phyloP scores from a whole-genome alignment of 2,113 vertebrate species.

The Meleagris gallopavo region DNA sequence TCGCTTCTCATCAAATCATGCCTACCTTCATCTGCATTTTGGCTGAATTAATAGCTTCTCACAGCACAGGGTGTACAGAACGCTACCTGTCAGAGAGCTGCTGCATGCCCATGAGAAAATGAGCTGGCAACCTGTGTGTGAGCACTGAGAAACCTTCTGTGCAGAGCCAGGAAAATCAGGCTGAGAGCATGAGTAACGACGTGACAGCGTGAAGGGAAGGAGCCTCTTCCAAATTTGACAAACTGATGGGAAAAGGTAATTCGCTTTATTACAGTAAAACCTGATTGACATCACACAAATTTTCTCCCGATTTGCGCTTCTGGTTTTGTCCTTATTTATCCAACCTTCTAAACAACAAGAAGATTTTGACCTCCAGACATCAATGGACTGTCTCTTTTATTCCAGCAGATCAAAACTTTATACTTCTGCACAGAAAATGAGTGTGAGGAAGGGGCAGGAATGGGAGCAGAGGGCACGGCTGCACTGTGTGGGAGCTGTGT shows the following conservation, averaged over 20 bases:
- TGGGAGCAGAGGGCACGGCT: too few species aligned
- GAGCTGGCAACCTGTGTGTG: not conserved
- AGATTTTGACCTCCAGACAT: not conserved
- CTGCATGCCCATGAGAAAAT: not conserved
- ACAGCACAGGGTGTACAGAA: accelerated
- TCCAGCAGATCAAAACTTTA: accelerated
- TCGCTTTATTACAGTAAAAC: not conserved
- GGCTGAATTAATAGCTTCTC: not conserved
- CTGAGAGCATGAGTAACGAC: not conserved
- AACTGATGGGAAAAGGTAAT: not conserved
- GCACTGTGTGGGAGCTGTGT: too few species aligned
- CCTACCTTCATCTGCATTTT: accelerated
- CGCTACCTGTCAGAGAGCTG: not conserved
- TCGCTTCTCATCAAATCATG: not conserved
- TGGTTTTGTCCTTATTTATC: not conserved
- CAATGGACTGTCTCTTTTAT: not conserved
- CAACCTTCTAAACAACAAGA: not conserved
- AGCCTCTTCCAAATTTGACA: not conserved
- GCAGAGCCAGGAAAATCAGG: accelerated
- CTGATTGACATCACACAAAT: not conserved
- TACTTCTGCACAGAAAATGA: not conserved
- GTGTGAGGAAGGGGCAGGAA: too few species aligned
- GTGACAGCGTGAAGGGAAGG: not conserved
- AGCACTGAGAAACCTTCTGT: accelerated
- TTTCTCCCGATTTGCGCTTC: not conserved